Evolutionary conservation across 2,888 invertebrate genomes (phyloP).

Genomic region (Elegia similella): DNA sequence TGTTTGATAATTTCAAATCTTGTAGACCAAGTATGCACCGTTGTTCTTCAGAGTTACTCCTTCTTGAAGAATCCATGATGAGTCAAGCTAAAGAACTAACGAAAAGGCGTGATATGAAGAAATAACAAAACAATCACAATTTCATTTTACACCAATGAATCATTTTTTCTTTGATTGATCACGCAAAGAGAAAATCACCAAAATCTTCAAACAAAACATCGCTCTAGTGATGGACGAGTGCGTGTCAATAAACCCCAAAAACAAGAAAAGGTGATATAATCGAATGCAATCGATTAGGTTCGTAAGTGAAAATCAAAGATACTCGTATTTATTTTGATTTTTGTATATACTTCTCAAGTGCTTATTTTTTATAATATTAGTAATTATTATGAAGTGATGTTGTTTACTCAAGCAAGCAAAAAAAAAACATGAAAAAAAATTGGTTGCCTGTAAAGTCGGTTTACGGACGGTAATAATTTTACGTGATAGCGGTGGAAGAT

Average conservation of each 20-base stretch:
- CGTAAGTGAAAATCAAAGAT: background rate
- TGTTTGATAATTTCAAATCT: conserved; percentile 77
- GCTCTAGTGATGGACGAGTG: conserved; percentile 11
- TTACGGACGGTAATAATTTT: too few relatives aligned
- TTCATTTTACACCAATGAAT: conserved; percentile 39
- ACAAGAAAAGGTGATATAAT: too few relatives aligned
- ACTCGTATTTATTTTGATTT: too few relatives aligned
- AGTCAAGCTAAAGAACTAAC: background rate
- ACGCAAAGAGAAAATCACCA: conserved; percentile 35
- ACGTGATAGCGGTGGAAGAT: too few relatives aligned
- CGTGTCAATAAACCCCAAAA: too few relatives aligned
- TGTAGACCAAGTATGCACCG: conserved; percentile 74
- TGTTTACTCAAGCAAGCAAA: too few relatives aligned
- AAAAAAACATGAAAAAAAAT: too few relatives aligned
- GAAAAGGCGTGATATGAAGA: conserved; percentile 24
- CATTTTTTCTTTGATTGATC: conserved; percentile 45
- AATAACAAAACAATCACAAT: conserved; percentile 30
- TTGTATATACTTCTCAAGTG: too few relatives aligned
- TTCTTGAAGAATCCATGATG: conserved; percentile 67
- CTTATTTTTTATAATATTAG: too few relatives aligned
- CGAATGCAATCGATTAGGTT: too few relatives aligned
- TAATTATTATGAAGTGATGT: too few relatives aligned
- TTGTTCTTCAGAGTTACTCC: conserved; percentile 68
- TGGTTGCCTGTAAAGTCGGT: too few relatives aligned
- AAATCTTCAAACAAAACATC: conserved; percentile 39